phyloP scores from a whole-genome alignment of 1,140 invertebrate genomes.

The Tenebrio molitor region DNA sequence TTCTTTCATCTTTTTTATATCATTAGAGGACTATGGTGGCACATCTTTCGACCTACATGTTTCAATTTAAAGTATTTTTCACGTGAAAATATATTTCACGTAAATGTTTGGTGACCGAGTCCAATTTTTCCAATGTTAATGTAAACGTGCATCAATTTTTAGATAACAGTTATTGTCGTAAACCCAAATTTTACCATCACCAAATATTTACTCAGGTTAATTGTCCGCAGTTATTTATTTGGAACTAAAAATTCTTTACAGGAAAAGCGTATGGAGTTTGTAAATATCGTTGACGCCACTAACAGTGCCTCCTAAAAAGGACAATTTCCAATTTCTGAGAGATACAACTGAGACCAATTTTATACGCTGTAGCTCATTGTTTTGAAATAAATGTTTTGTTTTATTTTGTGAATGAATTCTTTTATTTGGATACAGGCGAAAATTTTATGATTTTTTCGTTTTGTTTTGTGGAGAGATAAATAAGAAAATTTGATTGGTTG shows the following conservation, averaged over 20 bases:
- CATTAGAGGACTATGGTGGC: too few species aligned
- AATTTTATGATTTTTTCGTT: neutral
- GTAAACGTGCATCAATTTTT: too few species aligned
- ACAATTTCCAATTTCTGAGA: too few species aligned
- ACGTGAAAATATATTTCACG: too few species aligned
- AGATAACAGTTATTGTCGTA: too few species aligned
- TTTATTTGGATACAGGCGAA: neutral
- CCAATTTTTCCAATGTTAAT: too few species aligned
- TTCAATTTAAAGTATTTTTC: too few species aligned
- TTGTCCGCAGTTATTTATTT: neutral
- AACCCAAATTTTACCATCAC: too few species aligned
- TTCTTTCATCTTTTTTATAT: too few species aligned
- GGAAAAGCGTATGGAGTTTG: constrained; percentile 10
- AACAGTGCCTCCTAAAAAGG: neutral
- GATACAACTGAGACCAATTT: too few species aligned
- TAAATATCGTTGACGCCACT: neutral
- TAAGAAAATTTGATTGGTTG: constrained; percentile 8
- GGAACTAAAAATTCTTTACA: constrained; percentile 12
- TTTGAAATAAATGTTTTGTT: neutral
- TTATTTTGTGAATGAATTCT: neutral
- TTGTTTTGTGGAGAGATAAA: neutral
- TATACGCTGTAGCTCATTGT: too few species aligned
- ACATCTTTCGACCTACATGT: too few species aligned
- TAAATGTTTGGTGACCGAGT: constrained; percentile 2
- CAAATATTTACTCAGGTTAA: constrained; percentile 5